phyloP scores from a whole-genome alignment of 2,113 vertebrate species.

The Anolis sagrei region DNA sequence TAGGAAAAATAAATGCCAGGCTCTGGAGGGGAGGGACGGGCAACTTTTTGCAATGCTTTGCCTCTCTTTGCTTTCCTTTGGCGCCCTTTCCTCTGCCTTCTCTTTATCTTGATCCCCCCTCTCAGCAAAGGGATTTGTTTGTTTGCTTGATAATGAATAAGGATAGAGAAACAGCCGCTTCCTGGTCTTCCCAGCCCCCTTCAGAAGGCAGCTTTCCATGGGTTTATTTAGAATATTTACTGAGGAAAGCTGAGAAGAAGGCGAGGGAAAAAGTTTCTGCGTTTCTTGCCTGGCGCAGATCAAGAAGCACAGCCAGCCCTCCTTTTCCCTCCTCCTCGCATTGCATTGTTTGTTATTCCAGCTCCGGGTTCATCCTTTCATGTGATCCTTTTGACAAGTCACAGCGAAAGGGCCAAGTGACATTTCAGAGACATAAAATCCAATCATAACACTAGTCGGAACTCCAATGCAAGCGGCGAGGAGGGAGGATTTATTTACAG shows the following conservation, averaged over 20 bases:
- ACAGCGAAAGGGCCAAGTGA: not conserved
- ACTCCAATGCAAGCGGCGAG: not conserved
- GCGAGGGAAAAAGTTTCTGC: conserved; percentile 12
- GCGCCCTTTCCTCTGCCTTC: not conserved
- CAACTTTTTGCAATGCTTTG: not conserved
- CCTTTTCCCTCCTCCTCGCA: too few species aligned
- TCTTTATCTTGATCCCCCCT: not conserved
- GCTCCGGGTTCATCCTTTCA: too few species aligned
- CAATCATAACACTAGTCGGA: not conserved
- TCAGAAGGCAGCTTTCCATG: not conserved
- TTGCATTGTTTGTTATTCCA: not conserved
- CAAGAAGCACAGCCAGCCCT: not conserved
- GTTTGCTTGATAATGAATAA: conserved; percentile 26
- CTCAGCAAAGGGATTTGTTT: not conserved
- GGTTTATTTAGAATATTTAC: not conserved
- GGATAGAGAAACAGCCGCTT: conserved; percentile 24
- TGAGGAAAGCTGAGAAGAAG: not conserved
- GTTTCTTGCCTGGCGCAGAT: conserved; percentile 5
- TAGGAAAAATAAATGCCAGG: not conserved
- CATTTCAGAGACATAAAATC: not conserved
- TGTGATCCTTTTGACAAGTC: not conserved
- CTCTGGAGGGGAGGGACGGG: too few species aligned
- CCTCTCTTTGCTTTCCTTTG: not conserved
- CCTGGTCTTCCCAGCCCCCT: not conserved
- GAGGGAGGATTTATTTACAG: not conserved